Percentiles rank a stretch among this genome's conserved stretches.
Conservation (phyloP, 2,797 vertebrate genomes). For the Tokudaia muenninki region DNA sequence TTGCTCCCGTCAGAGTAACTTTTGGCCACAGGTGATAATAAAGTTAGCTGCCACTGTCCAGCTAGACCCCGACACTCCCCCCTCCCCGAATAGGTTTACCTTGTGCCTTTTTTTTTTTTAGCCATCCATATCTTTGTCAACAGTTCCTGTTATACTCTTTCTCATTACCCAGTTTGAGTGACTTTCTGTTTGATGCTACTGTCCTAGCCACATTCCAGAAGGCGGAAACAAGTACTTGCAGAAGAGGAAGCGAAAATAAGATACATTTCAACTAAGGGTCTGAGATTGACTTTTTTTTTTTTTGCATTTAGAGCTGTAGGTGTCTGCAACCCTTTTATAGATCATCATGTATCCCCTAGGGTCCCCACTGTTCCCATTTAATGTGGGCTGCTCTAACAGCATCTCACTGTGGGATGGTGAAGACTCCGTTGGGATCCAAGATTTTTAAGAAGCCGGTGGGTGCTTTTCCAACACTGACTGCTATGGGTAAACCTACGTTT, state of each 20-base stretch:
- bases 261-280: neutral
- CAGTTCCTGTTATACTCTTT: neutral
- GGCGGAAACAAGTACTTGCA: neutral
- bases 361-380: neutral
- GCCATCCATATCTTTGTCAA: neutral
- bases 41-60: neutral
- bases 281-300: neutral
- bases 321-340: neutral
- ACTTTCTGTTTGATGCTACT: neutral
- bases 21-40: neutral
- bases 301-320: neutral
- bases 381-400: neutral
- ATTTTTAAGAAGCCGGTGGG: too few relatives aligned
- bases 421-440: too few relatives aligned
- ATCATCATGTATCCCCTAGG: accelerated
- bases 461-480: neutral
- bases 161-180: neutral
- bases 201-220: neutral
- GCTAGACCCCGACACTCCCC: neutral
- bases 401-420: neutral
- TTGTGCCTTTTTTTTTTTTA: neutral
- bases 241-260: neutral
- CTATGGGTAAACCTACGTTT: accelerated
- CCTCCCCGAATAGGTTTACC: neutral
- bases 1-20: neutral